Evolutionary conservation across 1,140 invertebrate species (phyloP).

Genomic region (Arion vulgaris): DNA sequence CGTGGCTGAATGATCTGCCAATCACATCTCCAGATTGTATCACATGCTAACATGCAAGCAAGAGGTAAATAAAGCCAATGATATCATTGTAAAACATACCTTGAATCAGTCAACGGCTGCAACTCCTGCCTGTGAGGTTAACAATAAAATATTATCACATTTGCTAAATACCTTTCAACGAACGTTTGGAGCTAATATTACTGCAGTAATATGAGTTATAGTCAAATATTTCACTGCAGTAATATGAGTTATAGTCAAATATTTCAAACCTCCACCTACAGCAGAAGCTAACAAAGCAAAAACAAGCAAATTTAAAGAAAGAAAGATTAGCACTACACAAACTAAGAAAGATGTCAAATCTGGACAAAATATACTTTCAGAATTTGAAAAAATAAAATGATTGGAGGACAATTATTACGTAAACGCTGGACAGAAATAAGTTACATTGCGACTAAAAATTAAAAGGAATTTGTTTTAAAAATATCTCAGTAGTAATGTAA

Average conservation of each 20-base stretch:
- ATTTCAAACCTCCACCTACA: neutral
- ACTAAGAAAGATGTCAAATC: neutral
- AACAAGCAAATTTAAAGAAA: neutral
- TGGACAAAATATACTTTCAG: neutral
- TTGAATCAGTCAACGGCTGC: neutral
- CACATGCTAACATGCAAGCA: neutral
- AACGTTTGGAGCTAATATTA: neutral
- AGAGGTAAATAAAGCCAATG: neutral
- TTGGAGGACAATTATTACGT: too few species aligned
- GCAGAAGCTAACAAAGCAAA: slow-evolving; percentile 2
- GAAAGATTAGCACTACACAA: neutral
- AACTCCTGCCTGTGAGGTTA: slow-evolving; percentile 7
- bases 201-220: neutral
- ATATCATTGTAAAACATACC: neutral
- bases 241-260: neutral
- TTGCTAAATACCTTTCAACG: neutral
- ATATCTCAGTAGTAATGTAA: too few species aligned
- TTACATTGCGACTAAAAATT: too few species aligned
- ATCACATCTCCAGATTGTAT: neutral
- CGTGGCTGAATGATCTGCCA: neutral
- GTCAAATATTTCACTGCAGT: neutral
- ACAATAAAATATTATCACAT: neutral
- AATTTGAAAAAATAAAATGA: too few species aligned
- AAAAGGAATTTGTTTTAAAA: too few species aligned
- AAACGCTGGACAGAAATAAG: too few species aligned